Evolutionary conservation across 2,888 invertebrate species (phyloP).

Genomic region (Callyntrura guangdongensis): DNA sequence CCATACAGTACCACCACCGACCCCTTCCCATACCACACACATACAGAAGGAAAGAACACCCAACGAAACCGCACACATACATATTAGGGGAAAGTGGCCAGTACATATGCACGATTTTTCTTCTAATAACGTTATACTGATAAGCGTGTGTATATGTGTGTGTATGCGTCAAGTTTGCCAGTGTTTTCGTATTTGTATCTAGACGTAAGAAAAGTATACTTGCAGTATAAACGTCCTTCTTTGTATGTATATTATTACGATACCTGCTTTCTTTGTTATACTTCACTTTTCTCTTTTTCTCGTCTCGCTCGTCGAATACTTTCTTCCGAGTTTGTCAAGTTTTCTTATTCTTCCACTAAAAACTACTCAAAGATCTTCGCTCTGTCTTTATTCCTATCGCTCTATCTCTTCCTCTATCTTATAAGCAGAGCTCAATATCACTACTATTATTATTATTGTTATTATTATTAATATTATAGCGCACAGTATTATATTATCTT

Average conservation of each 20-base stretch:
- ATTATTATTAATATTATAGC: slow-evolving; percentile 55
- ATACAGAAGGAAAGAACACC: not conserved
- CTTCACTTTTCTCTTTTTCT: slow-evolving; percentile 55
- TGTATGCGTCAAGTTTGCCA: not conserved
- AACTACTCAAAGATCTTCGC: slow-evolving; percentile 54
- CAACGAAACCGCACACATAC: slow-evolving; percentile 5
- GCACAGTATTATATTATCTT: slow-evolving; percentile 48
- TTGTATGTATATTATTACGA: slow-evolving; percentile 4
- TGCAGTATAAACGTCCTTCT: not conserved
- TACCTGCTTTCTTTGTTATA: slow-evolving; percentile 55
- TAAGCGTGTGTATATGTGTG: not conserved
- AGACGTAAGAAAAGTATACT: not conserved
- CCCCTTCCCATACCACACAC: slow-evolving; percentile 15
- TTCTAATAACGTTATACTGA: not conserved
- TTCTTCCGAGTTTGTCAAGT: slow-evolving; percentile 69
- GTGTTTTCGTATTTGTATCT: not conserved
- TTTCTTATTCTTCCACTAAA: slow-evolving; percentile 53
- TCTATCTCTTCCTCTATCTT: slow-evolving; percentile 23
- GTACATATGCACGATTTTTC: not conserved
- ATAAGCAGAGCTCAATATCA: slow-evolving; percentile 57
- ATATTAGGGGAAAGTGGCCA: slow-evolving; percentile 16
- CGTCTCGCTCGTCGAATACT: slow-evolving; percentile 60
- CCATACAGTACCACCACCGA: slow-evolving; percentile 21
- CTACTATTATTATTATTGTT: slow-evolving; percentile 35
- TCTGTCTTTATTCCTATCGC: not conserved